Percentiles rank a stretch among this genome's conserved stretches.
These are phyloP conservation scores for Rhinopithecus roxellana DNA, from an alignment of 2,113 vertebrate genomes.

Conservation along the genomic window DNA sequence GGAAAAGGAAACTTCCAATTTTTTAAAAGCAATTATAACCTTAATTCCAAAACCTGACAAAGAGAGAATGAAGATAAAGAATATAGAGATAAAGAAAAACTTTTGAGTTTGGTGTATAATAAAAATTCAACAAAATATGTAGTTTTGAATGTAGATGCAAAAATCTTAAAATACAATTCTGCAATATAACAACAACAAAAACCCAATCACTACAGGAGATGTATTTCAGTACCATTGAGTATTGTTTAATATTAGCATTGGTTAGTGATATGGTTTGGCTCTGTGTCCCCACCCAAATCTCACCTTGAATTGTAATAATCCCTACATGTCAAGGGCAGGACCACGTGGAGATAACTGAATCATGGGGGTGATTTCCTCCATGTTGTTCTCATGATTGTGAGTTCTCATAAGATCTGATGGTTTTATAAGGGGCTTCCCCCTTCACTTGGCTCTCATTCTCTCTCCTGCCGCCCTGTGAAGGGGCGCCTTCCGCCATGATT, in stretches of 20 bases:
- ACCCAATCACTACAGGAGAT: not conserved
- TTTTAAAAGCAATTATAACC: not conserved
- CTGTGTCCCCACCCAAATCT: no score
- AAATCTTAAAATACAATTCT: constrained; percentile 16
- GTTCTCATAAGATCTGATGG: no score
- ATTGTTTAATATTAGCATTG: not conserved
- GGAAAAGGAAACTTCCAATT: not conserved
- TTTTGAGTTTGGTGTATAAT: not conserved
- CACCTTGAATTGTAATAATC: no score
- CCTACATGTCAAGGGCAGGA: no score
- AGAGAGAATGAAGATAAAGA: not conserved
- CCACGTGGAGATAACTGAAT: no score
- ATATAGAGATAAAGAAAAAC: not conserved
- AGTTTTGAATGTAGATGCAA: not conserved
- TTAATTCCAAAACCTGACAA: constrained; percentile 3
- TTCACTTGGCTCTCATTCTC: no score
- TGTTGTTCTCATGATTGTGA: no score
- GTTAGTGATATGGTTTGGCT: not conserved
- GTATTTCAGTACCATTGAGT: not conserved
- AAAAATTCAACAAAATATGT: not conserved
- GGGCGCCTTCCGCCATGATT: no score
- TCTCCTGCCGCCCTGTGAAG: no score
- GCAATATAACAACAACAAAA: not conserved
- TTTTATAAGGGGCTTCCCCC: no score
- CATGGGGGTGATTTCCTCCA: no score